These are phyloP conservation scores for Neolamprologus caudopunctatus DNA, from an alignment of 2,113 vertebrate species.

Conservation along the genomic window DNA sequence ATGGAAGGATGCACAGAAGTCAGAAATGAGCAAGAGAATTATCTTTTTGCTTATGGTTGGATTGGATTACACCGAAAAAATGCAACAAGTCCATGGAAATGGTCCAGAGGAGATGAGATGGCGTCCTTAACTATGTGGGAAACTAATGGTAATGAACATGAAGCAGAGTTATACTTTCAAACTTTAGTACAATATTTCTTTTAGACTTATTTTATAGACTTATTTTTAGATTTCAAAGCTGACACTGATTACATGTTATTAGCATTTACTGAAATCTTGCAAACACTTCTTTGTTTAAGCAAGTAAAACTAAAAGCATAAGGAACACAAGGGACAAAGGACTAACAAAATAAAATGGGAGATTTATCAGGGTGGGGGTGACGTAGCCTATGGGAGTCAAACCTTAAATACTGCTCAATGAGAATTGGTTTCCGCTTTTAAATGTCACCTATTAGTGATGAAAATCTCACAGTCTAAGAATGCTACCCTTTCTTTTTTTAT, in stretches of 20 bases:
- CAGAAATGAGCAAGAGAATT: background rate
- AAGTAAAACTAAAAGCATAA: background rate
- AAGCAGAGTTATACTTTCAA: background rate
- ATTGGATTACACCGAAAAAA: background rate
- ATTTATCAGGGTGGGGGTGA: background rate
- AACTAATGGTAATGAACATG: accelerated
- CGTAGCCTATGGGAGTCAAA: too few species aligned
- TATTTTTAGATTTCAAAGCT: background rate
- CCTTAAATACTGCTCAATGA: too few species aligned
- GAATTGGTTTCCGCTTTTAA: too few species aligned
- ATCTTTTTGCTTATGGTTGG: accelerated
- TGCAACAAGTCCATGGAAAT: background rate
- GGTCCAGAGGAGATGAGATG: background rate
- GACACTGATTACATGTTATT: background rate
- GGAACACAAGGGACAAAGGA: background rate
- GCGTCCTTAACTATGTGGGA: background rate
- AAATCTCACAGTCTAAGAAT: too few species aligned
- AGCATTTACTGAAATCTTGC: background rate
- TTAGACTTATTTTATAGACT: background rate
- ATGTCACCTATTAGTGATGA: too few species aligned
- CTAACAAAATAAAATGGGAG: background rate
- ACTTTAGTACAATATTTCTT: background rate
- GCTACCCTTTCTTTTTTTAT: too few species aligned
- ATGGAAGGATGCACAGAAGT: background rate
- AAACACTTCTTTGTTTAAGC: background rate